phyloP scores from a whole-genome alignment of 2,888 invertebrate species.

The Cataglyphis albicans region DNA sequence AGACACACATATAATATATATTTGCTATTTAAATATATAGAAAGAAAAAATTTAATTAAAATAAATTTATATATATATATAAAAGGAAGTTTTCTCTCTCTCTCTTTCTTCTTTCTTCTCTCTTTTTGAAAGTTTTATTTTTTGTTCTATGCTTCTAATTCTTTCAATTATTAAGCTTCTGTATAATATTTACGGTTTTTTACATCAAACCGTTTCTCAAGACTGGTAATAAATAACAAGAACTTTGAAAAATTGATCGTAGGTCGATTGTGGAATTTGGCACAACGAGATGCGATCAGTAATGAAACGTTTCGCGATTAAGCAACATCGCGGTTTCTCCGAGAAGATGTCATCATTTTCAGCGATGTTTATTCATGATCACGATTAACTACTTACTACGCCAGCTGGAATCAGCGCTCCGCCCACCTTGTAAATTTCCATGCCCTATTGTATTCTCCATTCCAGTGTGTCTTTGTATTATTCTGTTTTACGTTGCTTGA shows the following conservation, averaged over 20 bases:
- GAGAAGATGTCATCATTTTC: slow-evolving; percentile 74
- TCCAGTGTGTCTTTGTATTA: slow-evolving; percentile 25
- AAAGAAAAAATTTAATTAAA: background rate
- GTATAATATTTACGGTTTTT: background rate
- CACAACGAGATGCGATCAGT: slow-evolving; percentile 51
- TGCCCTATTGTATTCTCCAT: slow-evolving; percentile 70
- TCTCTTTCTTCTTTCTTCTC: too few relatives aligned
- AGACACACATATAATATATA: background rate
- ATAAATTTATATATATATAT: background rate
- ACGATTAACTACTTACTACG: slow-evolving; percentile 73
- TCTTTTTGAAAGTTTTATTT: background rate
- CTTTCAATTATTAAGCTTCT: background rate
- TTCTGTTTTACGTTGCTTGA: background rate
- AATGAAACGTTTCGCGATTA: slow-evolving; percentile 56
- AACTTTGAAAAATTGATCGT: slow-evolving; percentile 33
- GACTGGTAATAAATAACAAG: slow-evolving; percentile 9
- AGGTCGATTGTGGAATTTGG: slow-evolving; percentile 52
- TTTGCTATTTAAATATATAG: background rate
- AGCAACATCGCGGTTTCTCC: slow-evolving; percentile 65
- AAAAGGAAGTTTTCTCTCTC: too few relatives aligned
- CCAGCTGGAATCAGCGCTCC: slow-evolving; percentile 53
- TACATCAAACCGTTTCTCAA: background rate
- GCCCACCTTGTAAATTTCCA: slow-evolving; percentile 74
- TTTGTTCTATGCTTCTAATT: background rate
- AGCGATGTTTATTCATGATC: slow-evolving; percentile 76